Percentiles rank a stretch among this genome's conserved stretches.
These are phyloP conservation scores for Amphimedon queenslandica DNA, from an alignment of 37 sponge, comb jelly and placozoan genomes.

Conservation along the genomic window DNA sequence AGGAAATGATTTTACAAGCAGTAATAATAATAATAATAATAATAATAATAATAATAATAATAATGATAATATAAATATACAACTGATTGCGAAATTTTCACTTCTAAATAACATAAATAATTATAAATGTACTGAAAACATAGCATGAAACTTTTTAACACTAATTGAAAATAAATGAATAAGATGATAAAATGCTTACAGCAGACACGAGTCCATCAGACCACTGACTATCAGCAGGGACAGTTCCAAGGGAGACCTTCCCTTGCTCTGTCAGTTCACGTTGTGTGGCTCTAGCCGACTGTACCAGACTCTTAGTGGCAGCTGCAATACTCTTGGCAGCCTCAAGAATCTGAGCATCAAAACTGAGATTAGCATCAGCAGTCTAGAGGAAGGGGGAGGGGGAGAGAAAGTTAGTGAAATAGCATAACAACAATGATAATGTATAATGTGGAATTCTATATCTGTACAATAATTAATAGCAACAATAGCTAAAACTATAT, in stretches of 20 bases:
- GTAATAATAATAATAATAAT: too few species aligned
- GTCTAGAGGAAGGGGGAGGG: conserved; percentile 28
- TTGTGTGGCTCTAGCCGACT: conserved; percentile 90
- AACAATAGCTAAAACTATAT: too few species aligned
- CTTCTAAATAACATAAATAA: background rate
- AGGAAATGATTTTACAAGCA: too few species aligned
- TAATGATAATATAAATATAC: too few species aligned
- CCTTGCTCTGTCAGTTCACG: conserved; percentile 92
- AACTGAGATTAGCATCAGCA: conserved; percentile 79
- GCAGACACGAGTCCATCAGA: conserved; percentile 94
- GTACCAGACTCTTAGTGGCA: conserved; percentile 88
- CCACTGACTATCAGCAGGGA: conserved; percentile 89
- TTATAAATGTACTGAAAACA: too few species aligned
- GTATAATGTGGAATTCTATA: background rate
- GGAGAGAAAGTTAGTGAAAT: background rate
- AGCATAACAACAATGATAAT: background rate
- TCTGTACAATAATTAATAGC: too few species aligned
- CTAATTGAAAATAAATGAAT: too few species aligned
- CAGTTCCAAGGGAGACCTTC: conserved; percentile 31
- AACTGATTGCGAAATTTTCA: background rate
- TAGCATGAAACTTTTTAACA: too few species aligned
- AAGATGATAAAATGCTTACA: conserved; percentile 64
- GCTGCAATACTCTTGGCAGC: conserved; percentile 89
- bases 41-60: background rate
- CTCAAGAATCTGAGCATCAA: conserved; percentile 94